Conservation (phyloP, 2,888 invertebrate species). For the Formica aserva region DNA sequence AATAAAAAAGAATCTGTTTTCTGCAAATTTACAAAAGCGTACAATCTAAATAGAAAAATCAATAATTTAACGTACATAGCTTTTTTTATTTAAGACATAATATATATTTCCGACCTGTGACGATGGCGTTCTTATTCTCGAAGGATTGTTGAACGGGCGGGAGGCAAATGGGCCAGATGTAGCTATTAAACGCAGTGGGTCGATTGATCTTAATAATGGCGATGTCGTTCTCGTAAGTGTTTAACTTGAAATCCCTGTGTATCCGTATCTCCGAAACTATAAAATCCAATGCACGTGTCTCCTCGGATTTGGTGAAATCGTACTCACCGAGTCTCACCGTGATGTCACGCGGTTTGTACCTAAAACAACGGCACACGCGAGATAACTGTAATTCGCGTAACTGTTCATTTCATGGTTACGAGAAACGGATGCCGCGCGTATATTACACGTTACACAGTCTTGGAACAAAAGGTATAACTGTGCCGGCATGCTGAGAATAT, state of each 20-base stretch:
- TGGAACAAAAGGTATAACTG: neutral
- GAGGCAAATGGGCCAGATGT: constrained; percentile 94
- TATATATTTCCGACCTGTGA: constrained; percentile 87
- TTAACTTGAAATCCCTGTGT: constrained; percentile 90
- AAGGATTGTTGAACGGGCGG: constrained; percentile 89
- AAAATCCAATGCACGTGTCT: constrained; percentile 91
- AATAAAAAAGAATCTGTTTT: neutral
- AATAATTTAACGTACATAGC: neutral
- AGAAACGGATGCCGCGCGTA: constrained; percentile 1
- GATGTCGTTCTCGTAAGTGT: constrained; percentile 92
- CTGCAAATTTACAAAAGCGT: neutral
- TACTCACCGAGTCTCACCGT: constrained; percentile 93
- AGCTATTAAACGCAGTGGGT: constrained; percentile 90
- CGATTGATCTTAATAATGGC: constrained; percentile 90
- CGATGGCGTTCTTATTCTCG: constrained; percentile 89
- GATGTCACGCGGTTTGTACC: constrained; percentile 88
- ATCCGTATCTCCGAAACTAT: constrained; percentile 89
- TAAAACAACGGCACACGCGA: constrained; percentile 74
- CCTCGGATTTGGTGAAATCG: constrained; percentile 90
- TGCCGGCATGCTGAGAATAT: constrained; percentile 10
- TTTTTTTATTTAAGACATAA: constrained; percentile 2
- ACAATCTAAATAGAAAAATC: neutral
- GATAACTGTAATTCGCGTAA: constrained; percentile 48
- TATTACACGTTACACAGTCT: neutral
- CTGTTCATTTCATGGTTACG: constrained; percentile 34